A percentile compares a stretch with the other conserved stretches of the same genome.
These are phyloP conservation scores for Pararge aegeria DNA, from an alignment of 1,140 invertebrate species.

Conservation along the genomic window DNA sequence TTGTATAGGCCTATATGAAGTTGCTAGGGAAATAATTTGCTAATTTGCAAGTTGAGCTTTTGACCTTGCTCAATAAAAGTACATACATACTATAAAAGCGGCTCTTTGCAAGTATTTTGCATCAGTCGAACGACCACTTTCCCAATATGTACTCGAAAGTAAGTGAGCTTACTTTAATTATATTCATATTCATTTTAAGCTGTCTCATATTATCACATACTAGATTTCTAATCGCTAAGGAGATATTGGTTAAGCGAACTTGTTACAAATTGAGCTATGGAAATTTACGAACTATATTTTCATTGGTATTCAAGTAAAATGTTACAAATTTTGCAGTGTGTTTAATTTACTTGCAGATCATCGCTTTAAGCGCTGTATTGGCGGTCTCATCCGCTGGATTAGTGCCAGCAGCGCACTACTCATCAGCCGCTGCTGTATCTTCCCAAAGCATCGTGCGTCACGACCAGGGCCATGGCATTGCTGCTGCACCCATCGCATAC, in stretches of 20 bases:
- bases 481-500: conserved; percentile 29
- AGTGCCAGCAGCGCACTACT: conserved; percentile 46
- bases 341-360: conserved; percentile 35
- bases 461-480: conserved; percentile 39
- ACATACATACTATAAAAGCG: conserved; percentile 7
- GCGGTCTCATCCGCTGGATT: conserved; percentile 54
- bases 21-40: background rate
- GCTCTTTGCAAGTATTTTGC: background rate
- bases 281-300: no score
- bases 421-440: conserved; percentile 43
- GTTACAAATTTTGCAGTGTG: background rate
- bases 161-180: conserved; percentile 5
- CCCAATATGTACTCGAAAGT: conserved; percentile 5
- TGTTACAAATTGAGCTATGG: background rate
- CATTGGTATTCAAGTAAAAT: background rate
- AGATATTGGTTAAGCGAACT: background rate
- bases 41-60: background rate
- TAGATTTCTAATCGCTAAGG: conserved; percentile 23
- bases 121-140: conserved; percentile 2
- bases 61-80: conserved; percentile 6
- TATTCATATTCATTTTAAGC: background rate
- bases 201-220: conserved; percentile 5
- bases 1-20: background rate
- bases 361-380: conserved; percentile 52
- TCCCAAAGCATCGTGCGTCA: conserved; percentile 56